Evolutionary conservation across 1,140 invertebrate species (phyloP).

Genomic region (Lepidurus arcticus): DNA sequence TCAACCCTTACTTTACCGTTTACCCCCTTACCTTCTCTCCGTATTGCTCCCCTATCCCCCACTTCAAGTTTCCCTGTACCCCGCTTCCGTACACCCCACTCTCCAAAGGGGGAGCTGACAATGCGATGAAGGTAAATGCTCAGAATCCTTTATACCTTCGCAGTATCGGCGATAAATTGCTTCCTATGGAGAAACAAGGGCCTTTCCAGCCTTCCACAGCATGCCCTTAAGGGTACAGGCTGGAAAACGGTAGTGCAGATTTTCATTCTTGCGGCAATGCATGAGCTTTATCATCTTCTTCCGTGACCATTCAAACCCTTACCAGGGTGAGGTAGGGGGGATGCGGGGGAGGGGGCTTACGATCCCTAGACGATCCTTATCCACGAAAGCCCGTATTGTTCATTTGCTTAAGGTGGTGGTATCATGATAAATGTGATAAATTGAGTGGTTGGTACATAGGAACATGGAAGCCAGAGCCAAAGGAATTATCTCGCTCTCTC

Average conservation of each 20-base stretch:
- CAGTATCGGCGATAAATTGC: neutral
- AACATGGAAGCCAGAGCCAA: neutral
- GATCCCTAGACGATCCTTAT: neutral
- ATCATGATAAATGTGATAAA: neutral
- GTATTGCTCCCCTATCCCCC: neutral
- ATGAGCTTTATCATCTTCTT: neutral
- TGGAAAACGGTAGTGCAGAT: neutral
- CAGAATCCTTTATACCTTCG: neutral
- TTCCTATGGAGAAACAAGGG: neutral
- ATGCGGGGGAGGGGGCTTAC: neutral
- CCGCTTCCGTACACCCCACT: neutral
- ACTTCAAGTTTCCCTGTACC: neutral
- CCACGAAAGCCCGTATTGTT: neutral
- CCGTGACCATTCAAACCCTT: neutral
- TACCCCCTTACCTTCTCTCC: neutral
- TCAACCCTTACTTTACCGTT: neutral
- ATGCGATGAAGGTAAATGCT: neutral
- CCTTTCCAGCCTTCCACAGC: neutral
- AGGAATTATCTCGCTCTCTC: neutral
- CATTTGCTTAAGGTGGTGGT: neutral
- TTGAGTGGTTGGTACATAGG: conserved; percentile 7
- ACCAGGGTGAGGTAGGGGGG: neutral
- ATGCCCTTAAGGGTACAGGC: too few relatives aligned
- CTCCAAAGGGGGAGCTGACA: neutral
- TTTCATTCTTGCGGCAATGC: neutral